phyloP scores from a whole-genome alignment of 2,113 vertebrate species.

The Origma solitaria region DNA sequence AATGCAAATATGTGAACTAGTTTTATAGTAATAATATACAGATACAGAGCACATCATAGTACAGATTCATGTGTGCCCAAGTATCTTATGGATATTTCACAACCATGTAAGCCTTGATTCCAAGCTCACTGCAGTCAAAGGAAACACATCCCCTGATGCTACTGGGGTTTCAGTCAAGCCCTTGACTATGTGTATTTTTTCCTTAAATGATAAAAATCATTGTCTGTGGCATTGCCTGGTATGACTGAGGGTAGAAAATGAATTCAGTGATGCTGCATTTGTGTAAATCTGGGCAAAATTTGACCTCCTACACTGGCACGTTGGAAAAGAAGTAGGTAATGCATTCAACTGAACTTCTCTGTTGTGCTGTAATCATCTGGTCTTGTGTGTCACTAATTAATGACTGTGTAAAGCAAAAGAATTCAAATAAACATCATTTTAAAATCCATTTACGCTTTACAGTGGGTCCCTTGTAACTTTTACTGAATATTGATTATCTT shows the following conservation, averaged over 20 bases:
- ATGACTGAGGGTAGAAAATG: neutral
- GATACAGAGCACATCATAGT: neutral
- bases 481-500: conserved; percentile 1
- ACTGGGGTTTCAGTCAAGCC: neutral
- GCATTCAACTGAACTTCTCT: neutral
- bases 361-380: neutral
- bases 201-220: neutral
- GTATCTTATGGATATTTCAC: neutral
- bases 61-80: neutral
- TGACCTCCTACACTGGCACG: neutral
- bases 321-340: neutral
- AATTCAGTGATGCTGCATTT: neutral
- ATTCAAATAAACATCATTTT: neutral
- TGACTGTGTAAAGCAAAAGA: neutral
- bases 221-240: neutral
- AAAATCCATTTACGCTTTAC: conserved; percentile 2
- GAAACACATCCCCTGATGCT: neutral
- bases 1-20: neutral
- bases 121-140: neutral
- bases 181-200: neutral
- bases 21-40: neutral
- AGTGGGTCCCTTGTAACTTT: neutral
- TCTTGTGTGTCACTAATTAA: conserved; percentile 6
- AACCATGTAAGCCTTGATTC: neutral
- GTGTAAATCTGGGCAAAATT: neutral